Percentiles rank a stretch among this genome's conserved stretches.
phyloP scores from a whole-genome alignment of 2,797 vertebrate genomes.

The Acipenser transmontanus region DNA sequence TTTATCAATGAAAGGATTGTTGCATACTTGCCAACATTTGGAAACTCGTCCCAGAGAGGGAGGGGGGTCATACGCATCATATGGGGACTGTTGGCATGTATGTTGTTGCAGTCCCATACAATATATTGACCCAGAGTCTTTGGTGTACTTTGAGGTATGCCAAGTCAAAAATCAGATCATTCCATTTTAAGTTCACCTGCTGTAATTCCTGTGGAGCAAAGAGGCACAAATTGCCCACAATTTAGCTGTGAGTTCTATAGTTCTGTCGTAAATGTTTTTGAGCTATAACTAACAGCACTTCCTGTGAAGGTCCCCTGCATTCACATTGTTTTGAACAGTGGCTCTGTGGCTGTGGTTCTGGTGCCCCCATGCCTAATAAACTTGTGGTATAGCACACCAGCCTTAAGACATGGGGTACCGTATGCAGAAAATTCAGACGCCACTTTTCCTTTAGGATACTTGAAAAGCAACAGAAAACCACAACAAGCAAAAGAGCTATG shows the following conservation, averaged over 20 bases:
- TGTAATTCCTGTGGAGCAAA: conserved; percentile 38
- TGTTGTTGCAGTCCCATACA: too few species aligned
- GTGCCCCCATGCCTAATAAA: conserved; percentile 20
- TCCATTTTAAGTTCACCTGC: conserved; percentile 43
- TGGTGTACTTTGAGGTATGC: conserved; percentile 26
- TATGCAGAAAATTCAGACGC: too few species aligned
- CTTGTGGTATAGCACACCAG: neutral
- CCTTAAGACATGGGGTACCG: neutral
- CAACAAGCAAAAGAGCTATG: too few species aligned
- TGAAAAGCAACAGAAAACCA: too few species aligned
- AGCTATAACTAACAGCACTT: neutral
- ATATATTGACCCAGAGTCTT: conserved; percentile 6
- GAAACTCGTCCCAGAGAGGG: too few species aligned
- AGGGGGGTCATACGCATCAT: too few species aligned
- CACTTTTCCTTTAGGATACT: too few species aligned
- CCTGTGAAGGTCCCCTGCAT: neutral
- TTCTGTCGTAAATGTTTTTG: conserved; percentile 34
- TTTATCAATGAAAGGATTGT: too few species aligned
- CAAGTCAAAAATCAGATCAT: conserved; percentile 38
- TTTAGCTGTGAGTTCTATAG: neutral
- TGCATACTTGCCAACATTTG: too few species aligned
- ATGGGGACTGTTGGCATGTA: too few species aligned
- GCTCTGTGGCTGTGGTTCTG: neutral
- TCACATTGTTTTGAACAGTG: neutral
- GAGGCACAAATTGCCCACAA: conserved; percentile 24